phyloP scores from a whole-genome alignment of 1,140 invertebrate genomes.

The Ditylenchus dipsaci region DNA sequence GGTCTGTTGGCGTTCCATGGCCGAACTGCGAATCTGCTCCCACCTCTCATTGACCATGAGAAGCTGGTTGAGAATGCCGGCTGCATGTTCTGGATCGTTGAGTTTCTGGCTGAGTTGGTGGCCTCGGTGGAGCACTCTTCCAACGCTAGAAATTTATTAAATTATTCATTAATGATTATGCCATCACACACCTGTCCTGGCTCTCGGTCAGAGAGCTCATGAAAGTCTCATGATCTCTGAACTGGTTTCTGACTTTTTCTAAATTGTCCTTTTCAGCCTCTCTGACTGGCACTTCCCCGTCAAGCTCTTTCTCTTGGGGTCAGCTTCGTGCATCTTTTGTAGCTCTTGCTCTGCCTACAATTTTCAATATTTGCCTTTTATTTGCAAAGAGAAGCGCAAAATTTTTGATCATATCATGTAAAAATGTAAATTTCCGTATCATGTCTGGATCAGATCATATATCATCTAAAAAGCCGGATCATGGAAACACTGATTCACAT shows the following conservation, averaged over 20 bases:
- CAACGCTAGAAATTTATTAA: neutral
- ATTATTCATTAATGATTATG: too few relatives aligned
- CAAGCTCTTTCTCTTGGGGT: neutral
- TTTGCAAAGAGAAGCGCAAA: too few relatives aligned
- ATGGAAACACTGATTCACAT: too few relatives aligned
- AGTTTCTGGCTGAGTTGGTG: constrained; percentile 46
- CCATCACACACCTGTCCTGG: constrained; percentile 48
- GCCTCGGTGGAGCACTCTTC: constrained; percentile 23
- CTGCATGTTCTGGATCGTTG: constrained; percentile 25
- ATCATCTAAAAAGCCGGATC: too few relatives aligned
- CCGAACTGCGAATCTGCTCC: constrained; percentile 42
- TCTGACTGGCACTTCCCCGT: too few relatives aligned
- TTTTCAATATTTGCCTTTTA: too few relatives aligned
- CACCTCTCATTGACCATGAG: constrained; percentile 49
- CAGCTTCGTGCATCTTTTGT: constrained; percentile 10
- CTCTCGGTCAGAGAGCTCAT: constrained; percentile 53
- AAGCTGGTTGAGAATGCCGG: constrained; percentile 42
- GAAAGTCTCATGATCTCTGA: constrained; percentile 53
- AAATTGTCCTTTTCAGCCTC: constrained; percentile 34
- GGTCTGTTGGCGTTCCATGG: constrained; percentile 45
- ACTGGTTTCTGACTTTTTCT: constrained; percentile 44
- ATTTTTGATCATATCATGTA: too few relatives aligned
- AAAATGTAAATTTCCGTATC: too few relatives aligned
- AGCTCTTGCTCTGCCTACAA: constrained; percentile 23
- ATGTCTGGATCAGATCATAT: too few relatives aligned